Percentiles rank a stretch among this genome's conserved stretches.
These are phyloP conservation scores for Mylabris sibirica DNA, from an alignment of 2,888 invertebrate genomes.

Conservation along the genomic window DNA sequence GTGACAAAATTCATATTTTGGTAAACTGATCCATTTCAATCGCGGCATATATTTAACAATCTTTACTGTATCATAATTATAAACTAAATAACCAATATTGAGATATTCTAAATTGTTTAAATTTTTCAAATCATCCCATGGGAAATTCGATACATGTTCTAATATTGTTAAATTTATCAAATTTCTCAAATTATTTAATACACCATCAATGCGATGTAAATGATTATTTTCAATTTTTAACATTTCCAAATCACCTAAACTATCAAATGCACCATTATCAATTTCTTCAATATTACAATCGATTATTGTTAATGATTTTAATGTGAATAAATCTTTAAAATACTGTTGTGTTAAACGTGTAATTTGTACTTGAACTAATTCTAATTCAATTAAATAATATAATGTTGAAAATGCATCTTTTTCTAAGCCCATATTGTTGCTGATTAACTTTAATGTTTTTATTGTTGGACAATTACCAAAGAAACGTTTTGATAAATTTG, in stretches of 20 bases:
- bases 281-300: constrained; percentile 17
- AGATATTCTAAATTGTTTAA: constrained; percentile 8
- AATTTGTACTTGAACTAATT: constrained; percentile 3
- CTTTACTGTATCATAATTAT: constrained; percentile 6
- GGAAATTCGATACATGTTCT: background rate
- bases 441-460: background rate
- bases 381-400: constrained; percentile 10
- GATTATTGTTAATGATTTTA: background rate
- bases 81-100: constrained; percentile 9
- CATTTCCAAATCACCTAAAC: constrained; percentile 8
- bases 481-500: constrained; percentile 16
- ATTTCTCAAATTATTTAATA: constrained; percentile 10
- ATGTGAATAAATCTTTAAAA: constrained; percentile 1
- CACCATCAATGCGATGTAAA: constrained; percentile 8
- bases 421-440: constrained; percentile 8
- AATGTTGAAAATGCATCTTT: constrained; percentile 17
- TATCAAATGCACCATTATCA: constrained; percentile 16
- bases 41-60: background rate
- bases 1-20: constrained; percentile 14
- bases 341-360: constrained; percentile 15
- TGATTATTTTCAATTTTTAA: constrained; percentile 6
- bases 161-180: constrained; percentile 4
- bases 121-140: constrained; percentile 15
- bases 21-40: constrained; percentile 18
- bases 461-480: constrained; percentile 15